Percentiles rank a stretch among this genome's conserved stretches.
phyloP scores from a whole-genome alignment of 2,113 vertebrate species.

The Nothobranchius kuhntae region DNA sequence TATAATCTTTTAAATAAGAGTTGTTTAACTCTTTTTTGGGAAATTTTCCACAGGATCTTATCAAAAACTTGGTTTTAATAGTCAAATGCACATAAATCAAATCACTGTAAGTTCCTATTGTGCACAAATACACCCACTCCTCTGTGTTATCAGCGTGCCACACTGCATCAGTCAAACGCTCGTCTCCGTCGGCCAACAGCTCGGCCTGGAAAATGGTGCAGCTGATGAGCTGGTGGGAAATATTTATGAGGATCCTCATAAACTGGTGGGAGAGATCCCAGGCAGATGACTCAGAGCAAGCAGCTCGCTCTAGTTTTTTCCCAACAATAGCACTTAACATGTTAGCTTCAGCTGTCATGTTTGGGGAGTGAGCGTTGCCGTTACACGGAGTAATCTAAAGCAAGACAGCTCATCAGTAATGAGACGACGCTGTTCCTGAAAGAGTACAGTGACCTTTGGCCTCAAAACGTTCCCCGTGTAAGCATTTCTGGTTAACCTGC shows the following conservation, averaged over 20 bases:
- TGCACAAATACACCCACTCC: constrained; percentile 14
- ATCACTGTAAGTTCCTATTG: not conserved
- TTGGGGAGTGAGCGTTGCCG: constrained; percentile 23
- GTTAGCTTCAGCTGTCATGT: constrained; percentile 63
- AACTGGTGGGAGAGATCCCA: constrained; percentile 65
- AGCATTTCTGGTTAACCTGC: not conserved
- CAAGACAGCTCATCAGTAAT: constrained; percentile 43
- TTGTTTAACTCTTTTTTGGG: not conserved
- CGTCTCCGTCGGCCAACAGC: constrained; percentile 50
- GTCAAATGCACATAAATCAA: not conserved
- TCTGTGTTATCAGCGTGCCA: constrained; percentile 43
- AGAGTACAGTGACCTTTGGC: not conserved
- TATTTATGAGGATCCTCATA: constrained; percentile 80
- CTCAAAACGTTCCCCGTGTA: not conserved
- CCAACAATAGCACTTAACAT: constrained; percentile 56
- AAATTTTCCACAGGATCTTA: not conserved
- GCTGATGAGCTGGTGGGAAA: constrained; percentile 82
- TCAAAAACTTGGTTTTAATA: not conserved
- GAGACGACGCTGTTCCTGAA: constrained; percentile 4
- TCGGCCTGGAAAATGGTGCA: constrained; percentile 46
- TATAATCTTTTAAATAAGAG: no score
- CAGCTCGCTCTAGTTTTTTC: constrained; percentile 11
- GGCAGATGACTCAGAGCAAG: constrained; percentile 69
- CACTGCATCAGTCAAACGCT: constrained; percentile 71
- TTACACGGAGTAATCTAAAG: constrained; percentile 11